These are phyloP conservation scores for Phorcus lineatus DNA, from an alignment of 2,888 invertebrate genomes.

Conservation along the genomic window DNA sequence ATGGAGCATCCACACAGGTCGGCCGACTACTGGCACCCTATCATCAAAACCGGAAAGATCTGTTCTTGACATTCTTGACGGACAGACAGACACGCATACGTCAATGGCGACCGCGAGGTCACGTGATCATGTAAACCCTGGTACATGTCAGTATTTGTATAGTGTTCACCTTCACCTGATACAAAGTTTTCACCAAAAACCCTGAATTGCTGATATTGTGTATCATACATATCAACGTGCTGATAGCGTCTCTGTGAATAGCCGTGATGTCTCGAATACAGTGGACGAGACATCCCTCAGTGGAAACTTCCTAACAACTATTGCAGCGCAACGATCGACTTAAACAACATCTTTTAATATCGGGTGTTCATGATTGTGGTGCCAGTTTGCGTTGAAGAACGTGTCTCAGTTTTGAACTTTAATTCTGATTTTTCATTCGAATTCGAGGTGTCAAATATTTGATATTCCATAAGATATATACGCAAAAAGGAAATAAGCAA, in stretches of 20 bases:
- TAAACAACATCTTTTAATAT: no score
- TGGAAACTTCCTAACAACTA: no score
- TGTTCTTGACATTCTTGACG: slow-evolving; percentile 51
- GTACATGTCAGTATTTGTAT: slow-evolving; percentile 21
- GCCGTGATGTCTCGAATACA: neutral
- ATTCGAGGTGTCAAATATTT: no score
- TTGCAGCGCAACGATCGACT: no score
- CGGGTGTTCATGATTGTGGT: no score
- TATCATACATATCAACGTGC: neutral
- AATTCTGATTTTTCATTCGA: no score
- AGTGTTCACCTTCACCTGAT: neutral
- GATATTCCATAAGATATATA: no score
- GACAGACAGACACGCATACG: no score
- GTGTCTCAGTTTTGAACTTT: no score
- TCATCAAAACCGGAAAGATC: slow-evolving; percentile 70
- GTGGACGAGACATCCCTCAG: no score
- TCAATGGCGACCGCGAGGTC: neutral
- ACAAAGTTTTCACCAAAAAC: neutral
- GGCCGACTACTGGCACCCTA: slow-evolving; percentile 69
- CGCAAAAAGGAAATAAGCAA: no score
- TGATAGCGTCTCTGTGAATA: neutral
- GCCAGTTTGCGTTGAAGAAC: no score
- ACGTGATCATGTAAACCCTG: neutral
- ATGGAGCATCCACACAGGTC: slow-evolving; percentile 71
- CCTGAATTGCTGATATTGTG: slow-evolving; percentile 15